A percentile compares a stretch with the other conserved stretches of the same genome.
These are phyloP conservation scores for Exephanes ischioxanthus DNA, from an alignment of 2,888 invertebrate genomes.

Conservation along the genomic window DNA sequence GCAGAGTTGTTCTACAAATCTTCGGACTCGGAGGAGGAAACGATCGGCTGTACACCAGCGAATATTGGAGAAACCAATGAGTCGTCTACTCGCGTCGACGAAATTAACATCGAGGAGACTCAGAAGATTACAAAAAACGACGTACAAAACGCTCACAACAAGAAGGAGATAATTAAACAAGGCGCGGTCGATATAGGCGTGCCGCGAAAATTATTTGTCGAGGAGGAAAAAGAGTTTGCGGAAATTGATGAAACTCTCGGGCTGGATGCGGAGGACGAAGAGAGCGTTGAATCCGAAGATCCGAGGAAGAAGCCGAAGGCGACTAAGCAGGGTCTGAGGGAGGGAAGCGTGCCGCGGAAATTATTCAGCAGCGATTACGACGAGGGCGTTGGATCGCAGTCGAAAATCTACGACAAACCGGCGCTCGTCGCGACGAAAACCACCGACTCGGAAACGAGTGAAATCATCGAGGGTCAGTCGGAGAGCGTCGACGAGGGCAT, in stretches of 20 bases:
- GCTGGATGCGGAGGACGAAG: conserved; percentile 5
- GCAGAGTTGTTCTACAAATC: conserved; percentile 92
- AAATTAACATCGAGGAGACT: conserved; percentile 61
- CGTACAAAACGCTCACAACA: conserved; percentile 68
- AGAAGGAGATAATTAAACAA: conserved; percentile 71
- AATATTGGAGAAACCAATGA: conserved; percentile 16
- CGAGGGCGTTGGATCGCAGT: conserved; percentile 56
- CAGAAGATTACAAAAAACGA: conserved; percentile 62
- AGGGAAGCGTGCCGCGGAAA: conserved; percentile 66
- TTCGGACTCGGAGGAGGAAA: conserved; percentile 86
- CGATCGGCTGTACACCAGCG: conserved; percentile 7
- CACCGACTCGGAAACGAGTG: conserved; percentile 29
- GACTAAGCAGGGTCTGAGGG: conserved; percentile 59
- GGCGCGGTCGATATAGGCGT: conserved; percentile 68
- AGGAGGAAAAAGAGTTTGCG: conserved; percentile 55
- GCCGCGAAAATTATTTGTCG: conserved; percentile 72
- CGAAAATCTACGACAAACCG: conserved; percentile 34
- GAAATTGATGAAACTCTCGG: neutral
- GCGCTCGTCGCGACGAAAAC: neutral
- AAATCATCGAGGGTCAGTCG: conserved; percentile 17
- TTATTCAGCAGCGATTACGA: conserved; percentile 66
- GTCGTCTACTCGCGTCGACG: neutral
- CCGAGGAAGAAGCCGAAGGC: conserved; percentile 58
- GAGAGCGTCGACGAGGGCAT: conserved; percentile 44
- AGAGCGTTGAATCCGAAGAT: conserved; percentile 26